Base-by-base conservation (phyloP, 2,888 invertebrate species). In the Macrostomum cliftonense region DNA sequence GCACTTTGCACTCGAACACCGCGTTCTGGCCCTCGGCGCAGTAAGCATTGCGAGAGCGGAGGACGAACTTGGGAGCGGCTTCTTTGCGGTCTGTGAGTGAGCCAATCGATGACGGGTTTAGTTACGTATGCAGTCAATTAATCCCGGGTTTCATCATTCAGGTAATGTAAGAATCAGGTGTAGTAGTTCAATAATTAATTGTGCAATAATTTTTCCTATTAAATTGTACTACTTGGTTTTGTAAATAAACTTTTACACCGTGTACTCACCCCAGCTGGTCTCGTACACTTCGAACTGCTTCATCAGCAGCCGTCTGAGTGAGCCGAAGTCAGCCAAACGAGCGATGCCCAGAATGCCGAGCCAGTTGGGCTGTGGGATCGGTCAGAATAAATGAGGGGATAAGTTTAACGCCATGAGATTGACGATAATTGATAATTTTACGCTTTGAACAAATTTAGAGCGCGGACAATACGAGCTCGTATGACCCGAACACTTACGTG, bases 211-310 rank as follows among this genome's bases (percentile, higher is more conserved):
- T n/a, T n/a, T n/a, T n/a, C n/a, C n/a, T n/a, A n/a, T n/a, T n/a
- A n/a, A n/a, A n/a, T n/a, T n/a, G n/a, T n/a, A n/a, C n/a, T n/a
- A n/a, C n/a, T n/a, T n/a, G n/a, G n/a, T n/a, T n/a, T n/a, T n/a
- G n/a, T n/a, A 63, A 55, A 14, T 11, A 16, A 12, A 28, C 28
- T 28, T 9, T 28, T 28, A n/a, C n/a, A n/a, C n/a, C n/a, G n/a
- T n/a, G n/a, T 9, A 28, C 77, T 75, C 70, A 84, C 84, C 85
- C 68, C 93, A 89, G 63, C 83, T 85, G 56, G 87, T 81, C 61
- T 97, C 95, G 68, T 88, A 83, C 53, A 99, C 93, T 72, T 81
- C 82, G 75, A 91, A 93, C 72, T 91, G 91, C 63, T 91, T 88
- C 67, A 91, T 81, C 56, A 93, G 78, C 55, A 93, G 77, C 73